phyloP scores from a whole-genome alignment of 2,888 invertebrate species.

The Isoperla grammatica region DNA sequence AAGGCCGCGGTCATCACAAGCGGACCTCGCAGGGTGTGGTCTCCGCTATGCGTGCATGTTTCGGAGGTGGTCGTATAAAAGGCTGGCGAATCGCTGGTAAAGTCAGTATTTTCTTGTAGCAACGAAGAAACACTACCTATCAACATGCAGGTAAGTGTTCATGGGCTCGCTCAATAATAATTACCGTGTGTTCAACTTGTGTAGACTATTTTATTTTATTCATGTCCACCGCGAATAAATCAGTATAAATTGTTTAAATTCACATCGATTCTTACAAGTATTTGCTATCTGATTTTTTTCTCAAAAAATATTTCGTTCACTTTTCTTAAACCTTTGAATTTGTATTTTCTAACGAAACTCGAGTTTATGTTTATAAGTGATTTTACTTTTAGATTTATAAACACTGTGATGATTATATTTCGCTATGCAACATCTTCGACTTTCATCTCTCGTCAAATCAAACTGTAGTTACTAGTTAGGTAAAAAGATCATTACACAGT shows the following conservation, averaged over 20 bases:
- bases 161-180: background rate
- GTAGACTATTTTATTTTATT: too few relatives aligned
- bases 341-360: too few relatives aligned
- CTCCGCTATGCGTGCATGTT: background rate
- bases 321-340: too few relatives aligned
- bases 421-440: too few relatives aligned
- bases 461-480: too few relatives aligned
- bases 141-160: constrained; percentile 22
- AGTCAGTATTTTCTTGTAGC: constrained; percentile 22
- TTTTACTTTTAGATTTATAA: too few relatives aligned
- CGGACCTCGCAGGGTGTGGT: constrained; percentile 23
- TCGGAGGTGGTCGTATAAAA: constrained; percentile 15
- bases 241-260: background rate
- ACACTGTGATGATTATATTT: too few relatives aligned
- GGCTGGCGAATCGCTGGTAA: background rate
- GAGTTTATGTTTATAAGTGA: too few relatives aligned
- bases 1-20: constrained; percentile 19
- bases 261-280: background rate
- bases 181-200: background rate
- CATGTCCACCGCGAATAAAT: too few relatives aligned
- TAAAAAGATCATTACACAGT: too few relatives aligned
- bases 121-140: constrained; percentile 11
- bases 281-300: background rate
- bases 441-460: too few relatives aligned
- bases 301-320: too few relatives aligned